Evolutionary conservation across 2,797 vertebrate genomes (phyloP), one percentile per base, ranked within the genome.

Genomic region (Pipistrellus pygmaeus): DNA sequence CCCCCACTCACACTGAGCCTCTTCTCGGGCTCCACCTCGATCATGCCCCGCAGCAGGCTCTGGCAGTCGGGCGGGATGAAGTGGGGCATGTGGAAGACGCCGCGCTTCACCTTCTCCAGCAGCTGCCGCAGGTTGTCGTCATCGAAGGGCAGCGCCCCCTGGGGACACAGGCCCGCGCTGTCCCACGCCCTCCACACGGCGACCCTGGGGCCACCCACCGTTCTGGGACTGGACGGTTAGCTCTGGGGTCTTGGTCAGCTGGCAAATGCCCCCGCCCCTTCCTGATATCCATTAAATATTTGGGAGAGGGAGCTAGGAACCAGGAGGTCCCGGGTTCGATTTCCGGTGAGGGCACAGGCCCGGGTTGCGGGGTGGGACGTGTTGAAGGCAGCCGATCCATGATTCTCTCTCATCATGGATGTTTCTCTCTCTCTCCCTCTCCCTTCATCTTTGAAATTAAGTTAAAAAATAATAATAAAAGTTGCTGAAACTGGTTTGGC

Each of bases 61-160:
- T 99, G 99, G 98, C 99, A 99, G 98, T 99, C 99, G 0, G 99
- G 99, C 0, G 99, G 99, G 93, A 99, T 99, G 98, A 99, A 99
- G 98, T 99, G 99, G 8, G 99, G 99, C 99, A 99, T 99, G 97
- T 99, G 99, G 97, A 99, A 99, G 94, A 99, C 99, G 1, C 99
- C 99, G 0, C 99, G 99, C 97, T 99, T 99, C 97, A 99, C 99
- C 98, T 99, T 99, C 98, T 99, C 99, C 97, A 99, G 98, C 94
- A 99, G 98, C 98, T 99, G 99, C 20, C 99, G 99, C 84, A 99
- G 98, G 98, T 99, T 99, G 98, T 99, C 99, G 5, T 99, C 99
- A 80, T 99, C 99, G 86, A 99, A 99, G 57, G 99, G 99, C 96
- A 99, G 98, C 14, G 99, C 99, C 30, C 99, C 99, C 99, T 99